Base-by-base conservation (phyloP, 2,888 invertebrate species). In the Ptilodon capucinus region DNA sequence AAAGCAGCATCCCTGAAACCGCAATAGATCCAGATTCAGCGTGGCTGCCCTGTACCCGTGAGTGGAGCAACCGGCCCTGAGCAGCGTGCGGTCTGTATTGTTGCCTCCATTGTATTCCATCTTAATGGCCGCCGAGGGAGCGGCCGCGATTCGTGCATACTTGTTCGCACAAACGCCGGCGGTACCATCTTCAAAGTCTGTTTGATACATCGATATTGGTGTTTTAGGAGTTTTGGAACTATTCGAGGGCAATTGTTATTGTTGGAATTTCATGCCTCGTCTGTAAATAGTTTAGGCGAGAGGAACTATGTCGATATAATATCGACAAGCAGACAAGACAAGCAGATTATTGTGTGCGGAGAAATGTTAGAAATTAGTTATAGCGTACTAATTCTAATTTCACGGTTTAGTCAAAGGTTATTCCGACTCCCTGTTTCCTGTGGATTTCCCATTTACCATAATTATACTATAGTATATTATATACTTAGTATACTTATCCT, bases 61-160 rank as follows among this genome's bases (percentile, higher is more conserved):
- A 13, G 18, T 38, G 19, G 8, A 38, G 38, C 13, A 19, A 11
- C 17, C 38, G 13, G 38, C 38, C 38, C 16, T n/a, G 35, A 18
- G 18, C 35, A 21, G 38, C 38, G 18, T 21, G 38, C 38, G 38
- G 19, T 38, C 38, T 19, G 38, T 38, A 55, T 62, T 50, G 55
- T 62, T 36, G 36, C 49, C 35, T 49, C 42, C 50, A 63, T 59
- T 46, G 55, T 60, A 50, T 52, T 43, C 45, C 46, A 32, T 28
- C 39, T 52, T 59, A 59, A 63, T 52, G 51, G 56, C 44, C 55
- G 48, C 35, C 40, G 17, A 16, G 48, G 55, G 55, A 47, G 44
- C 32, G 58, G 51, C 46, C 34, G 50, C 62, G 51, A 45, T 39
- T 54, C 51, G 38, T 45, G 48, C 54, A 44, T 51, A 57, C 48